Conservation (phyloP, 1,140 invertebrate species). For the Rhopalosiphum maidis region DNA sequence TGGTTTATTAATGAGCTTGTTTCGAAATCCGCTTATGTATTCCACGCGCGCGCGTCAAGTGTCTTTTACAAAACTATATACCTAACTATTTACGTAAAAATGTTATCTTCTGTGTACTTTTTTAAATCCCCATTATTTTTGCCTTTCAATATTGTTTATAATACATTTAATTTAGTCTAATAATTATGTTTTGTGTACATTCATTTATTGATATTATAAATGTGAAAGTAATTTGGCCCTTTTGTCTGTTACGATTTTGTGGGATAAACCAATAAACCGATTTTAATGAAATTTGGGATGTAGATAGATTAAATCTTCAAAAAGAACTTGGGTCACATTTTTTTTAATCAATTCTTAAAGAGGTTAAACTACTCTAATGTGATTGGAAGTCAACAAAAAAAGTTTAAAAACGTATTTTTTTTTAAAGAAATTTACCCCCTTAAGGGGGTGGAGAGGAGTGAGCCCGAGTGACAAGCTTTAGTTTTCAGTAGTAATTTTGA, state of each 20-base stretch:
- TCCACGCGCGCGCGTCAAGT: slow-evolving; percentile 17
- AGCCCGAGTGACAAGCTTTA: not conserved
- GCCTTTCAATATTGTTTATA: not conserved
- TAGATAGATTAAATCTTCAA: not conserved
- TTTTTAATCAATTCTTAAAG: not conserved
- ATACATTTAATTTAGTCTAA: not conserved
- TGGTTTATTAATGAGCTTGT: slow-evolving; percentile 57
- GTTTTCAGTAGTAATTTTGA: not conserved
- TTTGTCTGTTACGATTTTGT: not conserved
- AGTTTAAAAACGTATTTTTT: not conserved
- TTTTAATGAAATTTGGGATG: not conserved
- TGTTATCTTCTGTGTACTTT: not conserved
- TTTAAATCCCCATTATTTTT: not conserved
- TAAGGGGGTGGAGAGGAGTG: not conserved
- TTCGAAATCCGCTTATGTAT: slow-evolving; percentile 37
- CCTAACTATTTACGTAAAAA: not conserved
- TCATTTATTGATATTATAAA: no score
- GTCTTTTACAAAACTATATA: not conserved
- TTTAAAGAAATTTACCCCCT: not conserved
- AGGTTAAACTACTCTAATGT: not conserved
- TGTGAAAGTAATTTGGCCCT: not conserved
- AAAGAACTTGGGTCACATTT: not conserved
- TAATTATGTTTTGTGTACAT: not conserved
- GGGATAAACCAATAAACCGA: not conserved
- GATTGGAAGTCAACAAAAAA: not conserved